These are phyloP conservation scores for Heterohyrax brucei DNA, from an alignment of 2,797 vertebrate genomes.

Conservation along the genomic window DNA sequence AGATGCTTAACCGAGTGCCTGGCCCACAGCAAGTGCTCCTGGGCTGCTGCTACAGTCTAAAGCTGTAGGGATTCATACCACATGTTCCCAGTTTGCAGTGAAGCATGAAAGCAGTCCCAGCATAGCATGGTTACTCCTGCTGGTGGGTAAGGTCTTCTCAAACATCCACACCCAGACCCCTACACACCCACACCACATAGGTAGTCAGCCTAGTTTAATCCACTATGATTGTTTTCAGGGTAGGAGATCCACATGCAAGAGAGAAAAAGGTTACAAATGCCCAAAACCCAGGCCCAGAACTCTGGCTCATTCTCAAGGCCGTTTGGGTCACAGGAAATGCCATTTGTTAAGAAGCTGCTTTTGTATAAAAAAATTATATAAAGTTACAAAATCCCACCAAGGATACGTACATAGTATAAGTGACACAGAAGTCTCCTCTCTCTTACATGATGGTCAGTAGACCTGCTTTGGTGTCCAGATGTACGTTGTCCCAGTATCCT, in stretches of 20 bases:
- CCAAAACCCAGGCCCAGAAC: slow-evolving; percentile 79
- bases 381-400: slow-evolving; percentile 58
- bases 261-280: slow-evolving; percentile 74
- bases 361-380: slow-evolving; percentile 72
- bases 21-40: rapidly evolving
- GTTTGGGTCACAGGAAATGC: slow-evolving; percentile 83
- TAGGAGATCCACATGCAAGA: slow-evolving; percentile 87
- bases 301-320: slow-evolving; percentile 77
- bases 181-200: not conserved
- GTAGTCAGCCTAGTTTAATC: slow-evolving; percentile 83
- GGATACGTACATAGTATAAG: slow-evolving; percentile 12
- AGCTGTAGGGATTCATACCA: rapidly evolving
- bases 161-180: not conserved
- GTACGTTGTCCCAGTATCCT: not conserved
- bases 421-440: not conserved
- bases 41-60: rapidly evolving
- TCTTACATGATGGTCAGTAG: not conserved
- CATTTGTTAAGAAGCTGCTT: slow-evolving; percentile 66
- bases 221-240: slow-evolving; percentile 76
- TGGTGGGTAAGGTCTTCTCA: not conserved
- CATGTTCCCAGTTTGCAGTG: no score
- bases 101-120: no score
- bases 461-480: not conserved
- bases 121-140: not conserved
- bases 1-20: not conserved